phyloP scores from a whole-genome alignment of 30 jellyfish, hydroid and myxozoan species.

The Chrysaora quinquecirrha region DNA sequence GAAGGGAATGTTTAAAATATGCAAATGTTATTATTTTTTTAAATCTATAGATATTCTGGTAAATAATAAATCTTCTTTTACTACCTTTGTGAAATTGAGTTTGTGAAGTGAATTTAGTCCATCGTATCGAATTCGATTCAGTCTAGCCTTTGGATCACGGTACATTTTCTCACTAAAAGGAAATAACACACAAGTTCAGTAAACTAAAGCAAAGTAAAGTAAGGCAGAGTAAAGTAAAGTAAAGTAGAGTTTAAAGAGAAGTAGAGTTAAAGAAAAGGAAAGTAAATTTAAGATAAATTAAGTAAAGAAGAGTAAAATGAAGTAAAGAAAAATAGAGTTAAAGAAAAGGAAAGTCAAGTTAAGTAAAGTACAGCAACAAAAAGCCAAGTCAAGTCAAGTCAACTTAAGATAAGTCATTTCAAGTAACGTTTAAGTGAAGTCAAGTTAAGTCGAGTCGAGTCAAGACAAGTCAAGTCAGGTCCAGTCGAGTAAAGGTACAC shows the following conservation, averaged over 20 bases:
- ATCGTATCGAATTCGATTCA: constrained; percentile 15
- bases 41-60: constrained; percentile 35
- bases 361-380: too few relatives aligned
- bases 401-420: too few relatives aligned
- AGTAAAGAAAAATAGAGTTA: not conserved
- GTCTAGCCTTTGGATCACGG: constrained; percentile 13
- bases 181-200: not conserved
- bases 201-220: not conserved
- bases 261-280: not conserved
- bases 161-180: constrained; percentile 41
- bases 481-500: too few relatives aligned
- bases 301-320: not conserved
- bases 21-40: not conserved
- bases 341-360: too few relatives aligned
- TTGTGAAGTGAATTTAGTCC: constrained; percentile 32
- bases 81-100: constrained; percentile 9
- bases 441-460: too few relatives aligned
- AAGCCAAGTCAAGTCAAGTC: too few relatives aligned
- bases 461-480: too few relatives aligned
- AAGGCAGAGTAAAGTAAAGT: not conserved
- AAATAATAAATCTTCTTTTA: constrained; percentile 23
- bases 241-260: not conserved
- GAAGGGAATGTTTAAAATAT: too few relatives aligned
- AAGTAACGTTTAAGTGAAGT: too few relatives aligned
- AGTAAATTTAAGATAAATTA: not conserved